A percentile compares a stretch with the other conserved stretches of the same genome.
phyloP scores from a whole-genome alignment of 2,797 vertebrate species.

The Sebastes hopkinsi region DNA sequence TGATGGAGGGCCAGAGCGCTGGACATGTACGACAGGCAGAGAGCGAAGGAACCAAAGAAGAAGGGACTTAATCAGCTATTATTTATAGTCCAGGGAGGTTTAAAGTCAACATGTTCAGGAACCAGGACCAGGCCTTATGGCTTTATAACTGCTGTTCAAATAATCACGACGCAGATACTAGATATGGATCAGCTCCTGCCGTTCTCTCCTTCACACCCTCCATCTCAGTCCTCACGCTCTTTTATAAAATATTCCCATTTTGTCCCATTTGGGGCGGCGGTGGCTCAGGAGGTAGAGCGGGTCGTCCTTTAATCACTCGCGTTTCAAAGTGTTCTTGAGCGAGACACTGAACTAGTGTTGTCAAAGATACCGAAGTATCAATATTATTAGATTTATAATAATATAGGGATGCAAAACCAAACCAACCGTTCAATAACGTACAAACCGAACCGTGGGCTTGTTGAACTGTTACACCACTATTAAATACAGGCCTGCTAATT shows the following conservation, averaged over 20 bases:
- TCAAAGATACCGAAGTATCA: too few species aligned
- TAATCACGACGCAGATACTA: constrained; percentile 74
- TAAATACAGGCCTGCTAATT: too few species aligned
- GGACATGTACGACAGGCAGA: constrained; percentile 59
- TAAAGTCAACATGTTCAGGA: constrained; percentile 77
- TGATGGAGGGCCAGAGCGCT: constrained; percentile 36
- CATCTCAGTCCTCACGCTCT: not conserved
- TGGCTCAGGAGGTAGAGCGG: too few species aligned
- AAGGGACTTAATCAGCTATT: constrained; percentile 73
- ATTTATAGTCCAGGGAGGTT: constrained; percentile 75
- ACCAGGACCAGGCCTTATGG: constrained; percentile 71
- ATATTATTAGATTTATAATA: too few species aligned
- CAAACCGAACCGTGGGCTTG: too few species aligned
- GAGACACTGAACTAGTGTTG: too few species aligned
- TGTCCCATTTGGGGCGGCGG: too few species aligned
- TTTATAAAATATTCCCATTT: not conserved
- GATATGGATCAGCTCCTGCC: constrained; percentile 60
- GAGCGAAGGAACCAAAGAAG: constrained; percentile 7
- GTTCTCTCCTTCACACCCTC: not conserved
- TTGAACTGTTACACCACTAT: rapidly evolving
- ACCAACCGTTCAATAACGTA: too few species aligned
- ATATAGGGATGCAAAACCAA: too few species aligned
- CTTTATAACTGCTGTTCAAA: constrained; percentile 79
- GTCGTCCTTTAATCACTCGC: too few species aligned
- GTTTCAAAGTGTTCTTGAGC: rapidly evolving